These are phyloP conservation scores for Agelaius tricolor DNA, from an alignment of 2,113 vertebrate genomes.

Conservation along the genomic window DNA sequence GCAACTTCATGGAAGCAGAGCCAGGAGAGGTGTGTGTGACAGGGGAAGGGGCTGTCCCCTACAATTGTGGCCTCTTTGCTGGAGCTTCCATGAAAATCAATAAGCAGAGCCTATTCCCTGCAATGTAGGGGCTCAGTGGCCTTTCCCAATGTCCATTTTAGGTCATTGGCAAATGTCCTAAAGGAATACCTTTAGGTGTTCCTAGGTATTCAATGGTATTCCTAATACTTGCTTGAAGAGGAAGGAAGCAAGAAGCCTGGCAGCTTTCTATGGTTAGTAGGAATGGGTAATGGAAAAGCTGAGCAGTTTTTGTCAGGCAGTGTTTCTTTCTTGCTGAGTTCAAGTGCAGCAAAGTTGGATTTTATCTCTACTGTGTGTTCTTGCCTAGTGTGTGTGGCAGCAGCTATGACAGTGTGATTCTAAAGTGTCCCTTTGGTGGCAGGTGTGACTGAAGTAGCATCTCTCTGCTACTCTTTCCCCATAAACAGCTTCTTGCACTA, in stretches of 20 bases:
- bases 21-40: not conserved
- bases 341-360: not conserved
- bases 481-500: not conserved
- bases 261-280: not conserved
- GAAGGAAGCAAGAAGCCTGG: not conserved
- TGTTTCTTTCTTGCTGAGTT: not conserved
- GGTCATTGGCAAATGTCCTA: not conserved
- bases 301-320: not conserved
- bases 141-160: not conserved
- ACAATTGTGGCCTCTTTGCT: not conserved
- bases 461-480: not conserved
- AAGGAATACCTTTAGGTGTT: not conserved
- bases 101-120: not conserved
- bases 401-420: not conserved
- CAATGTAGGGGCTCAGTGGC: accelerated
- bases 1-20: not conserved
- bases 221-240: not conserved
- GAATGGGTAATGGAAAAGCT: not conserved
- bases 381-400: not conserved
- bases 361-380: accelerated
- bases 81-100: not conserved
- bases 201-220: not conserved
- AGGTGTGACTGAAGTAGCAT: not conserved
- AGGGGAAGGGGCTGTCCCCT: not conserved
- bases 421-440: not conserved